Base-by-base conservation (phyloP, 2,888 invertebrate species). In the Acrobasis consociella region DNA sequence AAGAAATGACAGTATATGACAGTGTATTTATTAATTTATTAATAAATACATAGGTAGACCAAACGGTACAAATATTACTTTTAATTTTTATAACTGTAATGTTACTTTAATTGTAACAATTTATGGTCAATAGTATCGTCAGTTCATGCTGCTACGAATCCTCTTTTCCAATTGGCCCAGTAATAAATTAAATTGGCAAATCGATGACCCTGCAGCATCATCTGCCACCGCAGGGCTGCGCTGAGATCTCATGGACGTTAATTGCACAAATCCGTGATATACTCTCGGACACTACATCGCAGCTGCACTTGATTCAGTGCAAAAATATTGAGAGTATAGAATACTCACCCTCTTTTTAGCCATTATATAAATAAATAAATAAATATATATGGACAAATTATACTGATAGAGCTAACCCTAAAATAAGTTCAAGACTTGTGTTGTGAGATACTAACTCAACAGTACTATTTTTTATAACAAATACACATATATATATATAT, bases 181-280 rank as follows among this genome's bases (percentile, higher is more conserved):
- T 46, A n/a, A 46, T 42, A 42, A 2, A 13, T n/a, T 22, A 17
- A 56, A 42, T n/a, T 42, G n/a, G 56, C 16, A 55, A 55, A 42
- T 42, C 42, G 17, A 9, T 17, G 39, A 42, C n/a, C 55, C 22
- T 49, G 31, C 9, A 49, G 49, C 56, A 61, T 61, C 55, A 49
- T 46, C 39, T 53, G 53, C 52, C 39, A 59, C 64, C 64, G 62
- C 64, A 63, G 64, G 64, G 65, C 66, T 63, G 39, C 62, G 64
- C 62, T 70, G 78, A 73, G 79, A 77, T 78, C 80, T 76, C 80
- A 76, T 72, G 73, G 76, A 78, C 83, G 79, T 85, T 86, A 87
- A 89, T 88, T 89, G 83, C 83, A 73, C 72, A 70, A 69, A 70
- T 69, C 69, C 79, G 86, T 89, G 90, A 90, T 91, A 89, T 90